phyloP scores from a whole-genome alignment of 2,888 invertebrate genomes.

The Furcula furcula region DNA sequence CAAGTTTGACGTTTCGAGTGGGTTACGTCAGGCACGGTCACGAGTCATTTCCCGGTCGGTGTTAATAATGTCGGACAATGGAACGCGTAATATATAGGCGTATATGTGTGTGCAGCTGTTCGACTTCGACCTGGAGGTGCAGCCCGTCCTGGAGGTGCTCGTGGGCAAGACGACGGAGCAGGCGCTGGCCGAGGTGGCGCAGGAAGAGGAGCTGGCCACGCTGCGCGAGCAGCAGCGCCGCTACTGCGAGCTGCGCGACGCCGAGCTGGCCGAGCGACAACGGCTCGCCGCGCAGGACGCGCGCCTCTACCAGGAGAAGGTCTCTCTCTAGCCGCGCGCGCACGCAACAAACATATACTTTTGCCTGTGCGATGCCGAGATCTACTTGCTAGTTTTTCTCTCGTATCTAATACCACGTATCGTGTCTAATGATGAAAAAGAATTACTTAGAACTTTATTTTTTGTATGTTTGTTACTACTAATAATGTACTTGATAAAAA shows the following conservation, averaged over 20 bases:
- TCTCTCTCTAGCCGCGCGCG: not conserved
- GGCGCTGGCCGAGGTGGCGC: conserved; percentile 93
- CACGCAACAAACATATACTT: not conserved
- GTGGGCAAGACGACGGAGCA: conserved; percentile 95
- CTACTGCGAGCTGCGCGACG: conserved; percentile 85
- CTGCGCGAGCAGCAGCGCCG: conserved; percentile 89
- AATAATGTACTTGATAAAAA: too few relatives aligned
- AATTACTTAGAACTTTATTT: too few relatives aligned
- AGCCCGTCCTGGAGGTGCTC: conserved; percentile 93
- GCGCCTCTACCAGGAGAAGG: conserved; percentile 85
- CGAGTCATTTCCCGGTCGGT: too few relatives aligned
- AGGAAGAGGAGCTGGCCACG: conserved; percentile 94
- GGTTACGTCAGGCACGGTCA: too few relatives aligned
- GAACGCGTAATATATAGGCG: too few relatives aligned
- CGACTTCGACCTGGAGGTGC: conserved; percentile 95
- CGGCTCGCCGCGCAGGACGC: conserved; percentile 90
- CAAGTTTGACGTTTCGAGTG: too few relatives aligned
- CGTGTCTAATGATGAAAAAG: too few relatives aligned
- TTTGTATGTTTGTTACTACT: too few relatives aligned
- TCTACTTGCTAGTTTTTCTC: too few relatives aligned
- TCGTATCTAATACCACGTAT: too few relatives aligned
- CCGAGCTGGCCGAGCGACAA: conserved; percentile 91
- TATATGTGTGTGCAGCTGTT: conserved; percentile 85
- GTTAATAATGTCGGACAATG: too few relatives aligned
- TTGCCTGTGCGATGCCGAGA: too few relatives aligned